phyloP scores from a whole-genome alignment of 2,888 invertebrate species.

The Andricus curvator region DNA sequence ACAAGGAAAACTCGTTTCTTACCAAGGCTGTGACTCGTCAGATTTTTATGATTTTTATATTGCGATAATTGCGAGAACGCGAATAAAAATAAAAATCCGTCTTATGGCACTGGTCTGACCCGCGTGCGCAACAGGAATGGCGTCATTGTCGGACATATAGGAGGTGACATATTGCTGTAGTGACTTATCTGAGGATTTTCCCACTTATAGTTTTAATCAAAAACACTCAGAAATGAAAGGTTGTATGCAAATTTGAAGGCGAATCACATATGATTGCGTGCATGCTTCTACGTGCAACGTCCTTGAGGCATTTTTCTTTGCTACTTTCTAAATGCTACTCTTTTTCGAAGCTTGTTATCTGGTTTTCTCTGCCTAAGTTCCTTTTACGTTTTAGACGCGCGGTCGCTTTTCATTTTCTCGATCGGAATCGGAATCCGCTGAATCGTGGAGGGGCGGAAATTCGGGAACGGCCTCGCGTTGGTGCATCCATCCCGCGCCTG shows the following conservation, averaged over 20 bases:
- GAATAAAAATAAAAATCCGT: no score
- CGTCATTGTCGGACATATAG: no score
- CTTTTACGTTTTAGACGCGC: conserved; percentile 65
- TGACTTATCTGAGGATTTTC: not conserved
- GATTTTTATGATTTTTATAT: no score
- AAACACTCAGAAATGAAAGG: not conserved
- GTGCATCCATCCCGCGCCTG: conserved; percentile 77
- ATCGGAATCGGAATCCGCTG: conserved; percentile 77
- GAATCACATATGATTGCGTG: conserved; percentile 48
- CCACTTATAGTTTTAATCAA: not conserved
- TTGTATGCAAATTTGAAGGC: not conserved
- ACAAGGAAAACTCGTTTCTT: no score
- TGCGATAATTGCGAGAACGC: no score
- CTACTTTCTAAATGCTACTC: not conserved
- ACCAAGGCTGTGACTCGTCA: no score
- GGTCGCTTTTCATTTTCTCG: conserved; percentile 76
- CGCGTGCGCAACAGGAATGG: no score
- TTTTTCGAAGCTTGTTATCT: no score
- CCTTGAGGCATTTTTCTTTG: conserved; percentile 36
- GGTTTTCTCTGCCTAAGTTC: conserved; percentile 41
- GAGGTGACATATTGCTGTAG: no score
- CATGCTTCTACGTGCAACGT: conserved; percentile 53
- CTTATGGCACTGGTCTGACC: no score
- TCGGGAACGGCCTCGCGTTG: conserved; percentile 78
- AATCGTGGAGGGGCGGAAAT: conserved; percentile 78